Evolutionary conservation across 2,113 vertebrate genomes (phyloP).

Genomic region (Cyprichromis sp.): DNA sequence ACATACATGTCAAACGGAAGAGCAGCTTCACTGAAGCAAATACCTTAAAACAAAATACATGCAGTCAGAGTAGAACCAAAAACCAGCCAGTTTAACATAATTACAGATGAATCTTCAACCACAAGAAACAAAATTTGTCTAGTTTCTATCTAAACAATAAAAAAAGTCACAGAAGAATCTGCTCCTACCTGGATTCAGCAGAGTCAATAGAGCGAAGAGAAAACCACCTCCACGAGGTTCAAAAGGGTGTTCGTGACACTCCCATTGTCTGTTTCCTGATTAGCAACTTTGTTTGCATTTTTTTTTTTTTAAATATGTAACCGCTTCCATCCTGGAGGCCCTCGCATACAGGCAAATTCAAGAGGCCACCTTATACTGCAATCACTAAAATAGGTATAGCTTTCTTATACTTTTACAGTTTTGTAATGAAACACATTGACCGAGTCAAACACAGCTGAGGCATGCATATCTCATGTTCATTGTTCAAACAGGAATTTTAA

Average conservation of each 20-base stretch:
- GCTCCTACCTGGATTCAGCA: background rate
- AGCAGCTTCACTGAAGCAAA: background rate
- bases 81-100: background rate
- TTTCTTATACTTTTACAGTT: background rate
- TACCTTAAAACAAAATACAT: background rate
- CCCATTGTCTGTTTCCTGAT: background rate
- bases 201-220: background rate
- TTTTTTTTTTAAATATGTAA: accelerated
- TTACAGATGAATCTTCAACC: background rate
- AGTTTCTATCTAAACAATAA: background rate
- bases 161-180: background rate
- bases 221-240: background rate
- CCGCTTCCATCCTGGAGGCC: background rate
- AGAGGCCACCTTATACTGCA: background rate
- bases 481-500: background rate
- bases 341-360: background rate
- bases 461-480: background rate
- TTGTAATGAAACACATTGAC: background rate
- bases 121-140: background rate
- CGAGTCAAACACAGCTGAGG: background rate
- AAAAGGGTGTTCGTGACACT: background rate
- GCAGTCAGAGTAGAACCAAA: background rate
- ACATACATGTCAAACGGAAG: background rate
- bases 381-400: background rate
- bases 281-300: background rate